Evolutionary conservation across 2,888 invertebrate genomes (phyloP).

Genomic region (Diarsia brunnea): DNA sequence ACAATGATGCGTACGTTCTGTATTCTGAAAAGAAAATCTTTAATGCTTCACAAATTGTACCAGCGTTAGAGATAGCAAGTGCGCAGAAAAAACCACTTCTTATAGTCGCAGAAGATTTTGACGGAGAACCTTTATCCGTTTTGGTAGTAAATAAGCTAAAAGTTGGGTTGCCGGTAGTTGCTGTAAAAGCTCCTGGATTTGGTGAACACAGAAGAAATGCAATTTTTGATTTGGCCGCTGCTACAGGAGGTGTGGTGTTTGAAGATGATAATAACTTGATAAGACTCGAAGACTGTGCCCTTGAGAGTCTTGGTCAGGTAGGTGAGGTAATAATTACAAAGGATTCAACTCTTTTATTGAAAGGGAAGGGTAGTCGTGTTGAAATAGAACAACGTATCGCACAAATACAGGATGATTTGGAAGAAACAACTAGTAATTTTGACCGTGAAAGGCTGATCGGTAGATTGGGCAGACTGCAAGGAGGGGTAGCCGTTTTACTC

Average conservation of each 20-base stretch:
- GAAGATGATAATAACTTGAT: conserved; percentile 97
- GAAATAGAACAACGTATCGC: conserved; percentile 95
- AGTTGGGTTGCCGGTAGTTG: conserved; percentile 97
- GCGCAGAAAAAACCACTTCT: conserved; percentile 97
- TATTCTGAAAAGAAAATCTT: conserved; percentile 99
- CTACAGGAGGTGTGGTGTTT: conserved; percentile 97
- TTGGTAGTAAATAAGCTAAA: conserved; percentile 97
- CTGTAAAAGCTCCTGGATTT: conserved; percentile 98
- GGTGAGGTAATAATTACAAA: conserved; percentile 98
- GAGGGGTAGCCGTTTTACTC: conserved; percentile 94
- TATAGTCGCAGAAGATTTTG: conserved; percentile 98
- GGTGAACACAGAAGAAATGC: conserved; percentile 98
- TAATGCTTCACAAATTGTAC: conserved; percentile 97
- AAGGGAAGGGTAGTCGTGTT: conserved; percentile 94
- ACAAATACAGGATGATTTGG: conserved; percentile 95
- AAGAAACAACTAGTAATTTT: conserved; percentile 95
- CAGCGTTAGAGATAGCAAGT: conserved; percentile 98
- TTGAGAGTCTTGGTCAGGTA: conserved; percentile 95
- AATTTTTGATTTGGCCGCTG: conserved; percentile 97
- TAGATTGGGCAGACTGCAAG: conserved; percentile 96
- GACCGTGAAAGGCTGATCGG: conserved; percentile 97
- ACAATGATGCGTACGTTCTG: conserved; percentile 97
- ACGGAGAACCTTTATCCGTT: conserved; percentile 97
- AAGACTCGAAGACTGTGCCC: conserved; percentile 96
- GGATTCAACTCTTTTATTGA: conserved; percentile 94